These are phyloP conservation scores for Hydrophis major DNA, from an alignment of 2,797 vertebrate species.

Conservation along the genomic window DNA sequence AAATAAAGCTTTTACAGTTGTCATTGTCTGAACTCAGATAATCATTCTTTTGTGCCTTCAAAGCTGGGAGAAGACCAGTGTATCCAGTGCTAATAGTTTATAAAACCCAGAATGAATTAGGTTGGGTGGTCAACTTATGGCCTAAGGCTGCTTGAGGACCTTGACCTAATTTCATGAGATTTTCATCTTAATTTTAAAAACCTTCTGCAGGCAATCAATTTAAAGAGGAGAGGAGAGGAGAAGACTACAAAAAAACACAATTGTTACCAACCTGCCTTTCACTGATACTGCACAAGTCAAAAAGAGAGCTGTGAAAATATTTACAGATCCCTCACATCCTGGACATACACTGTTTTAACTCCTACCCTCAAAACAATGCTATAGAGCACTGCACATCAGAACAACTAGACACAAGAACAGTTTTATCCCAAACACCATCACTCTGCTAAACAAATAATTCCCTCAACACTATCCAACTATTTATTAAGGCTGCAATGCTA, in stretches of 20 bases:
- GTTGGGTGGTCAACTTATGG: not conserved
- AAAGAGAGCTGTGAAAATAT: no score
- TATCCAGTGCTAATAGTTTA: not conserved
- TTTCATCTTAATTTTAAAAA: not conserved
- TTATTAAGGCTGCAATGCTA: no score
- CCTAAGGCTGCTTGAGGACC: not conserved
- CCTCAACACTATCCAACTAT: no score
- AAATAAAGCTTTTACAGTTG: not conserved
- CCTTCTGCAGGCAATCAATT: not conserved
- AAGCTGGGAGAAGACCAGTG: not conserved
- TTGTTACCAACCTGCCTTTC: no score
- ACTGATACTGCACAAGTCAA: no score
- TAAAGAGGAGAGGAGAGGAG: not conserved
- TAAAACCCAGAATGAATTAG: not conserved
- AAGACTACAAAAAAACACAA: not conserved
- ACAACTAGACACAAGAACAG: no score
- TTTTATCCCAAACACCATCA: no score
- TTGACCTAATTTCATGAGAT: not conserved
- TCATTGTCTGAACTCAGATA: fast-evolving
- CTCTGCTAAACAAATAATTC: no score
- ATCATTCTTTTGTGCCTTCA: not conserved
- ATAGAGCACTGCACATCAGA: no score
- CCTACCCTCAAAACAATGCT: no score
- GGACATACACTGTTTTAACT: no score
- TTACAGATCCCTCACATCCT: no score